Evolutionary conservation across 2,113 vertebrate genomes (phyloP), one percentile per base, ranked within the genome.

Genomic region (Sitta europaea): DNA sequence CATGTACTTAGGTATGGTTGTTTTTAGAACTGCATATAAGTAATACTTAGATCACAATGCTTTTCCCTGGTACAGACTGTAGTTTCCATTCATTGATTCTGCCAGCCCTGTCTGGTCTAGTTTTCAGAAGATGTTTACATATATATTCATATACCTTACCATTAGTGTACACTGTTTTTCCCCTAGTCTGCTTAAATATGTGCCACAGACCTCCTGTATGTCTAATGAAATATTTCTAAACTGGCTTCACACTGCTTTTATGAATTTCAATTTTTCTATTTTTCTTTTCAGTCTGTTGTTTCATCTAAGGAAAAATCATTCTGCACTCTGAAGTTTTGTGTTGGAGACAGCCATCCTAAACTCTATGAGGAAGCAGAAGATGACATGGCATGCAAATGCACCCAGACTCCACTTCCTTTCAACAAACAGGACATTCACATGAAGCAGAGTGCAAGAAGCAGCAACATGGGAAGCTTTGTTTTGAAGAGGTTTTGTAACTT

Each of bases 151-250:
- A 59, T 29, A 51, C 4, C 9, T 95, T 76, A 35, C 29, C 12
- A 24, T 73, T 66, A 79, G 11, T 28, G 57, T 75, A 42, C 27
- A 70, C 27, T 11, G 7, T 3, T 88, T 87, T 68, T 12, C 25
- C 22, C 22, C 27, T 51, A 79, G 24, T 58, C 81, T 83, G 35
- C 47, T 82, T 54, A 70, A 77, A 82, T 63, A 11, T 40, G 20
- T 70, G 18, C 28, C 38, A 54, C 35, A 75, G 58, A 40, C 14
- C 29, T 91, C 22, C 29, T 51, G 22, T 74, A 28, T 28, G 40
- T 79, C 36, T 73, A 66, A 88, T 55, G 5, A 93, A 62, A 73
- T 67, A 40, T 62, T 93, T 82, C 45, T 76, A 28, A 95, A 90
- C 33, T 76, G 13, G 2, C 31, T 73, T 87, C 50, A 62, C 10